Conservation (phyloP, 2,888 invertebrate species). For the Clitarchus hookeri region DNA sequence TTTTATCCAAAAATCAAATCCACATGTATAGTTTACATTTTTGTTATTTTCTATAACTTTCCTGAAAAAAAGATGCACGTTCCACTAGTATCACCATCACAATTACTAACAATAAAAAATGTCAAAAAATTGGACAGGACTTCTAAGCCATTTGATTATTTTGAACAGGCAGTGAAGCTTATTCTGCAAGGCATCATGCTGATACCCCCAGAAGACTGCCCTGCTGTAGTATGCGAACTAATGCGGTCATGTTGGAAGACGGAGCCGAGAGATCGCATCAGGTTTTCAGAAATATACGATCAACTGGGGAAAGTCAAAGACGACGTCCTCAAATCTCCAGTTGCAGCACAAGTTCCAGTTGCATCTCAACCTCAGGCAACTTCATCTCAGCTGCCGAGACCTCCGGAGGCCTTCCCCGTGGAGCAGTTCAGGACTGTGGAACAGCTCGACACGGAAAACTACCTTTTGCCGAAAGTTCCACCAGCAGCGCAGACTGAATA, state of each 20-base stretch:
- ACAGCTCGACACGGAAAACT: conserved; percentile 68
- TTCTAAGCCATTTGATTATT: conserved; percentile 28
- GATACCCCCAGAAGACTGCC: conserved; percentile 79
- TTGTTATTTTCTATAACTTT: too few species aligned
- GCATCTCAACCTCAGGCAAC: neutral
- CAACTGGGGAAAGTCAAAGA: conserved; percentile 60
- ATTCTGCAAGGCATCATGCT: conserved; percentile 80
- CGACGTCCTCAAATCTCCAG: conserved; percentile 36
- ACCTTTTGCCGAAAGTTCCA: conserved; percentile 63
- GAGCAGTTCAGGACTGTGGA: conserved; percentile 56
- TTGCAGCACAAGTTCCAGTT: neutral
- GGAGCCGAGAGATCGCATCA: conserved; percentile 76
- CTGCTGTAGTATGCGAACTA: conserved; percentile 70
- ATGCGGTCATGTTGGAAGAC: conserved; percentile 83
- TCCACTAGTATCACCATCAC: neutral
- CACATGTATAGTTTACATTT: too few species aligned
- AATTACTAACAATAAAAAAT: neutral
- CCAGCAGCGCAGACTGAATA: conserved; percentile 61
- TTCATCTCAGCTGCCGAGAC: conserved; percentile 45
- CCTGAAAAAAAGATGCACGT: too few species aligned
- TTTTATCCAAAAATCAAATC: too few species aligned
- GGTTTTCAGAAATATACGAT: conserved; percentile 71
- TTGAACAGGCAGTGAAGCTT: conserved; percentile 68
- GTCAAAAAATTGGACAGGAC: too few species aligned
- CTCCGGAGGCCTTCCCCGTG: conserved; percentile 32